Evolutionary conservation across 1,140 invertebrate genomes (phyloP).

Genomic region (Caenorhabditis briggsae): DNA sequence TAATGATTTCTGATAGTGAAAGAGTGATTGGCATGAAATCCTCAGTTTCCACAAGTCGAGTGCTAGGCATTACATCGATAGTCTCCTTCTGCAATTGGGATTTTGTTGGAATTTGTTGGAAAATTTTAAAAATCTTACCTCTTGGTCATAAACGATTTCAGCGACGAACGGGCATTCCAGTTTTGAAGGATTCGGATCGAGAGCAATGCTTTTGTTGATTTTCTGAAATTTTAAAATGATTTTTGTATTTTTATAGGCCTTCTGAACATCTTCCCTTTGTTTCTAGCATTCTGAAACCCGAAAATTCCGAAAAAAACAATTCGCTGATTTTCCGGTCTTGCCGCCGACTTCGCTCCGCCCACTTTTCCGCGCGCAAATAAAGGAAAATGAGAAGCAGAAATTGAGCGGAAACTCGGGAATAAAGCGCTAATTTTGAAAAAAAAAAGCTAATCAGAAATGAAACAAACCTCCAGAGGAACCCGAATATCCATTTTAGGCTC

Average conservation of each 20-base stretch:
- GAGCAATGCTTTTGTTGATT: constrained; percentile 22
- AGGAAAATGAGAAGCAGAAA: not conserved
- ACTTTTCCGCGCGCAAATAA: too few species aligned
- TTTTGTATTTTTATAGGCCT: too few species aligned
- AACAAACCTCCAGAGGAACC: constrained; percentile 13
- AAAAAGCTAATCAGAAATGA: not conserved
- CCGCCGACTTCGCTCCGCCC: not conserved
- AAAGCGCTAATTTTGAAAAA: not conserved
- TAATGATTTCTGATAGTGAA: constrained; percentile 69
- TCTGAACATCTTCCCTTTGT: too few species aligned
- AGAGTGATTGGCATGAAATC: constrained; percentile 63
- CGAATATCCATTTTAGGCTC: constrained; percentile 9
- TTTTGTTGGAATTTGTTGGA: not conserved
- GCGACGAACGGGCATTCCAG: constrained; percentile 43
- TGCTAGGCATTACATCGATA: constrained; percentile 66
- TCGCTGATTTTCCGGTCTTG: not conserved
- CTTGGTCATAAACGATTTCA: constrained; percentile 68
- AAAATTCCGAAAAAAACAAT: not conserved
- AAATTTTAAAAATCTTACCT: constrained; percentile 54
- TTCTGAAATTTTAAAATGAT: not conserved
- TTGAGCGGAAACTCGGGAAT: not conserved
- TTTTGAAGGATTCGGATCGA: constrained; percentile 33
- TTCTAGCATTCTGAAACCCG: not conserved
- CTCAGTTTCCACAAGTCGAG: constrained; percentile 65
- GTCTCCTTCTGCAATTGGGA: constrained; percentile 28